Percentiles rank a stretch among this genome's conserved stretches.
phyloP scores from a whole-genome alignment of 2,888 invertebrate genomes.

The Zelleria hepariella region DNA sequence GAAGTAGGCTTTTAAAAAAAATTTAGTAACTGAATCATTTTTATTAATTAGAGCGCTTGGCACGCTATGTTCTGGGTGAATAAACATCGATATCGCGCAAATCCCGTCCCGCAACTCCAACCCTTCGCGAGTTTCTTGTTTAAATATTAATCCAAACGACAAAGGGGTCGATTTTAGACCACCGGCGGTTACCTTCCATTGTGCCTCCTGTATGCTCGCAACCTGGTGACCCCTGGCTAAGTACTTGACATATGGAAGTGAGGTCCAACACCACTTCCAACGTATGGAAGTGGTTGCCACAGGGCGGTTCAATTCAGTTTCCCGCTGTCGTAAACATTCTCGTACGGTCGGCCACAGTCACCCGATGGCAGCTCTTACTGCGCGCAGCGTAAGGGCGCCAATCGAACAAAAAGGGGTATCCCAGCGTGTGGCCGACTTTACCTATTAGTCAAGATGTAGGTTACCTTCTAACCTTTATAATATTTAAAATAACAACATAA shows the following conservation, averaged over 20 bases:
- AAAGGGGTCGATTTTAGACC: conserved; percentile 38
- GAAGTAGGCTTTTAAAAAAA: not conserved
- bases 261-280: not conserved
- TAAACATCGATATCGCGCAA: conserved; percentile 3
- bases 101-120: conserved; percentile 9
- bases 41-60: not conserved
- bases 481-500: no score
- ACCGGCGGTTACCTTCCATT: conserved; percentile 10
- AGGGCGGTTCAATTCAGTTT: not conserved
- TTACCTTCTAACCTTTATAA: no score
- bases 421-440: no score
- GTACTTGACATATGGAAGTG: not conserved
- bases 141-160: conserved; percentile 55
- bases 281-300: not conserved
- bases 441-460: no score
- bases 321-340: not conserved
- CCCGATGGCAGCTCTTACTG: no score
- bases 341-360: no score
- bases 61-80: not conserved
- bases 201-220: not conserved
- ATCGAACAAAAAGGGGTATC: no score
- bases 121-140: conserved; percentile 37
- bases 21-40: not conserved
- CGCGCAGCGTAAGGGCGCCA: no score
- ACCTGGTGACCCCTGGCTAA: not conserved